A percentile compares a stretch with the other conserved stretches of the same genome.
Evolutionary conservation across 2,113 vertebrate genomes (phyloP).

Genomic region (Hydrolagus affinis): DNA sequence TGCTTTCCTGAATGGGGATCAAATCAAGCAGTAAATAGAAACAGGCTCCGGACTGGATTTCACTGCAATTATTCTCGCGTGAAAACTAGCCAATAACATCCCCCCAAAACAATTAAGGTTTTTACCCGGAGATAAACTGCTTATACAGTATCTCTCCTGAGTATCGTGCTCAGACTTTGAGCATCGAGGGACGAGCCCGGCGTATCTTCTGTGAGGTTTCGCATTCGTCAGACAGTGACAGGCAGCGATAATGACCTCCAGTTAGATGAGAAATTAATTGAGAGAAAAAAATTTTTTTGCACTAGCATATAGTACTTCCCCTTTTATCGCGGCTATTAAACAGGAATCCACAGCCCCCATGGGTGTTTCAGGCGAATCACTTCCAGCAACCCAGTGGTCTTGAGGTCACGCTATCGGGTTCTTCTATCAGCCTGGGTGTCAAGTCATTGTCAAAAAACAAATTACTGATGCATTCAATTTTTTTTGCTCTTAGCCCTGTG

Average conservation of each 20-base stretch:
- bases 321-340: constrained; percentile 56
- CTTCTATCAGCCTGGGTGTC: constrained; percentile 57
- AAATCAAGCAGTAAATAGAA: constrained; percentile 22
- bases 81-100: constrained; percentile 36
- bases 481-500: constrained; percentile 41
- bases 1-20: constrained; percentile 3
- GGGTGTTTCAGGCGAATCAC: constrained; percentile 53
- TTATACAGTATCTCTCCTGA: background rate
- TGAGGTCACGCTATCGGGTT: constrained; percentile 51
- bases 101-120: constrained; percentile 45
- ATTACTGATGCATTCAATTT: constrained; percentile 49
- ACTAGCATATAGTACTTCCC: constrained; percentile 53
- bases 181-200: background rate
- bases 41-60: background rate
- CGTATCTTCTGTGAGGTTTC: constrained; percentile 24
- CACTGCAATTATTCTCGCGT: background rate
- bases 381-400: constrained; percentile 47
- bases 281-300: constrained; percentile 56
- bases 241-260: constrained; percentile 59
- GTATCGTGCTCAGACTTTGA: background rate
- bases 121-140: background rate
- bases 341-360: constrained; percentile 53
- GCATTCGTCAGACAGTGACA: constrained; percentile 48
- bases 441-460: constrained; percentile 55
- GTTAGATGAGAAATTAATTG: constrained; percentile 64